Conservation (phyloP, 2,113 vertebrate genomes). For the Phylloscopus whistleri region DNA sequence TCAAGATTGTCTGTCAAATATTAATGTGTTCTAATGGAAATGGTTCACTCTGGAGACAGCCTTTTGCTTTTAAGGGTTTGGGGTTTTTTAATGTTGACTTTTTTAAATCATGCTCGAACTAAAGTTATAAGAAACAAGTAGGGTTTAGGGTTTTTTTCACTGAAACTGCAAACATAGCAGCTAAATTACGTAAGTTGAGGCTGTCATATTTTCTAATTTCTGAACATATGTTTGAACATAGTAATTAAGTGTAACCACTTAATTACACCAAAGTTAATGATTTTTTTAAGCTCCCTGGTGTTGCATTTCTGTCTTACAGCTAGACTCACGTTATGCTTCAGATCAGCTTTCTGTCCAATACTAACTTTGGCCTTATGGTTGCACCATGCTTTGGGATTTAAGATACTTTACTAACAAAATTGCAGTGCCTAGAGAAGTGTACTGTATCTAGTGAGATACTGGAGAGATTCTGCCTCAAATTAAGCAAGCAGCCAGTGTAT, state of each 20-base stretch:
- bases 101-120: conserved; percentile 2
- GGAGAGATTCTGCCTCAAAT: neutral
- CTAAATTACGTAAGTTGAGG: neutral
- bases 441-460: neutral
- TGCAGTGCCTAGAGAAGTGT: neutral
- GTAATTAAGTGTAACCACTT: neutral
- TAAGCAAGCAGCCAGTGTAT: neutral
- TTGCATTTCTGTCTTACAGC: neutral
- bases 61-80: conserved; percentile 58
- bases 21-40: conserved; percentile 78
- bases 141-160: neutral
- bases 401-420: neutral
- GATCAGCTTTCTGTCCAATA: neutral
- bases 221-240: neutral
- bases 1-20: conserved; percentile 73
- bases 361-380: neutral
- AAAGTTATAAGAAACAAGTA: conserved; percentile 15
- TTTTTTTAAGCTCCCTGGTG: neutral
- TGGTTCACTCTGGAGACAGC: conserved; percentile 64
- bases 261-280: neutral
- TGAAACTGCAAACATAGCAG: neutral
- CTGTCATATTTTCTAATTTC: neutral
- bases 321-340: neutral
- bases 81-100: conserved; percentile 41
- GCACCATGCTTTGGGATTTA: neutral